Conservation (phyloP, 2,888 invertebrate species). For the Trissolcus brochymenae region DNA sequence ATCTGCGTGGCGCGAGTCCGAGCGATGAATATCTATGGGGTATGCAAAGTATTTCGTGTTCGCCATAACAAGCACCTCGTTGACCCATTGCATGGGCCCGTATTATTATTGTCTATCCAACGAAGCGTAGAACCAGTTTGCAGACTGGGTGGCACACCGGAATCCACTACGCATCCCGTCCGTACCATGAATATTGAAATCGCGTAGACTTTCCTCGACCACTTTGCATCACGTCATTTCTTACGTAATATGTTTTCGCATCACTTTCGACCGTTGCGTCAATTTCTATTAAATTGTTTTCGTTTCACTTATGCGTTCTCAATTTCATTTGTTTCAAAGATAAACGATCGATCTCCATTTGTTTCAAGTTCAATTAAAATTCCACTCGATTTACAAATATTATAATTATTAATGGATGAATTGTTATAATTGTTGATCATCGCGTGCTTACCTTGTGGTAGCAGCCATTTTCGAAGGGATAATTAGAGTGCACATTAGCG, state of each 20-base stretch:
- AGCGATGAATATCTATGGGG: slow-evolving; percentile 73
- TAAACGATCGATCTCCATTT: not conserved
- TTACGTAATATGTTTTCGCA: slow-evolving; percentile 37
- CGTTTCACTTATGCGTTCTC: too few relatives aligned
- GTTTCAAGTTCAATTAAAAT: not conserved
- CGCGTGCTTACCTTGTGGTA: not conserved
- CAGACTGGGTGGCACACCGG: slow-evolving; percentile 64
- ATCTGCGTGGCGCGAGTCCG: slow-evolving; percentile 55
- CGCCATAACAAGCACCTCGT: slow-evolving; percentile 75
- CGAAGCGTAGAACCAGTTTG: slow-evolving; percentile 68
- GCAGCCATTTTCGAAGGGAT: too few relatives aligned
- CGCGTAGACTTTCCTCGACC: slow-evolving; percentile 42
- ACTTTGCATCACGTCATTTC: slow-evolving; percentile 44
- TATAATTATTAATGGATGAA: not conserved
- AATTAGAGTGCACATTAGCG: slow-evolving; percentile 1
- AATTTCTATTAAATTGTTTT: not conserved
- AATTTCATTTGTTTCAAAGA: too few relatives aligned
- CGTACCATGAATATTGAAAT: slow-evolving; percentile 46
- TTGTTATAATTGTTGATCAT: slow-evolving; percentile 1
- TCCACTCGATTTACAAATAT: not conserved
- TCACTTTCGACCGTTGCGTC: slow-evolving; percentile 30
- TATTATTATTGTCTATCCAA: slow-evolving; percentile 68
- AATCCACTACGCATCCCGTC: slow-evolving; percentile 33
- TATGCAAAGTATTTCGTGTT: slow-evolving; percentile 75
- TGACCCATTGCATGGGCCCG: slow-evolving; percentile 70